Percentiles rank a stretch among this genome's conserved stretches.
These are phyloP conservation scores for Mystacornis crossleyi DNA, from an alignment of 2,113 vertebrate genomes.

Conservation along the genomic window DNA sequence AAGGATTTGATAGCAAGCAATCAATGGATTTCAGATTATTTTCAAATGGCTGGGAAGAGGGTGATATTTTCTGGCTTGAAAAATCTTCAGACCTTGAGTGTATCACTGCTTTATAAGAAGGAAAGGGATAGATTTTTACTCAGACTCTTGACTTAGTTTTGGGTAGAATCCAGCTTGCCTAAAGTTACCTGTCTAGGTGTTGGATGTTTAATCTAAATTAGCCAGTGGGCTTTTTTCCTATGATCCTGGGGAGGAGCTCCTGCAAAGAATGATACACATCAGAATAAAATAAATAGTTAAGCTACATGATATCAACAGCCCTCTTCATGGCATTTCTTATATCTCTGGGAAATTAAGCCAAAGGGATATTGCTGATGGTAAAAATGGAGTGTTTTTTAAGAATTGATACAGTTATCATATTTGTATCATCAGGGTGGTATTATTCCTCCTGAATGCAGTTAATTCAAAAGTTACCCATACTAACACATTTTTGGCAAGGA, in stretches of 20 bases:
- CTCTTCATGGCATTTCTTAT: background rate
- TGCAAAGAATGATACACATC: background rate
- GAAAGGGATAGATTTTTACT: background rate
- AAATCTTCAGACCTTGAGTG: background rate
- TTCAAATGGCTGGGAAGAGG: background rate
- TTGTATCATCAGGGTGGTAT: background rate
- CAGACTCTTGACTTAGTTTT: background rate
- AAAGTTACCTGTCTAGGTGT: background rate
- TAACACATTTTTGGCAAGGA: background rate
- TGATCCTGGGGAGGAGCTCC: background rate
- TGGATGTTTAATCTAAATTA: background rate
- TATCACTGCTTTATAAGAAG: background rate
- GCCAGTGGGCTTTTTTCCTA: background rate
- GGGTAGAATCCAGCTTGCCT: background rate
- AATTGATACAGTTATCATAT: background rate
- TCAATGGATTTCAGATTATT: background rate
- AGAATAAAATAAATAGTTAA: background rate
- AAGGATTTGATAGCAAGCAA: no score
- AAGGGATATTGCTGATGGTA: background rate
- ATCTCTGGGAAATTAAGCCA: background rate
- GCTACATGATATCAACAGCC: background rate
- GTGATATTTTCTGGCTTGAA: background rate
- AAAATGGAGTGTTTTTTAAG: background rate
- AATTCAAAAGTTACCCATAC: background rate
- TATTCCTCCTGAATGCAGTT: background rate